phyloP scores from a whole-genome alignment of 2,113 vertebrate species.

The Myotis lucifugus region DNA sequence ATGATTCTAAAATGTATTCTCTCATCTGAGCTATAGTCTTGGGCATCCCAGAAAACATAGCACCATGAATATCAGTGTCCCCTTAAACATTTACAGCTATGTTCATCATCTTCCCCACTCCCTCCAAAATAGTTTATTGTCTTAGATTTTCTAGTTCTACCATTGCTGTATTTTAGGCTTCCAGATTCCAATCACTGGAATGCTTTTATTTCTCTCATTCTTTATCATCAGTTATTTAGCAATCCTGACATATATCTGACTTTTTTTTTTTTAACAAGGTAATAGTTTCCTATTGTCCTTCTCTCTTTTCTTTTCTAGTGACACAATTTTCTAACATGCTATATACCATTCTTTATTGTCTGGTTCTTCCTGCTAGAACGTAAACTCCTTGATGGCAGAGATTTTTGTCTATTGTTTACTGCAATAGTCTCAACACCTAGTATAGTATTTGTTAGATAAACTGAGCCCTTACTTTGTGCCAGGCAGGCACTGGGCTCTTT shows the following conservation, averaged over 20 bases:
- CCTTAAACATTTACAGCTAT: not conserved
- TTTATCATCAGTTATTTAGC: not conserved
- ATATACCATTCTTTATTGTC: not conserved
- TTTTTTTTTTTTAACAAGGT: not conserved
- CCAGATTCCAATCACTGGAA: not conserved
- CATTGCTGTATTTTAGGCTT: not conserved
- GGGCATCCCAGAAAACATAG: not conserved
- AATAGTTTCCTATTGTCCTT: not conserved
- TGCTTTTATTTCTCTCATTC: not conserved
- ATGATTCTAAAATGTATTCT: conserved; percentile 1
- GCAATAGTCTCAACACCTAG: not conserved
- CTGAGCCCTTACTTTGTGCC: not conserved
- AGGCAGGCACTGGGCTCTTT: not conserved
- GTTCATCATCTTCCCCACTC: not conserved
- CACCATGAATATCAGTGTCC: not conserved
- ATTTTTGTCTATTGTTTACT: conserved; percentile 16
- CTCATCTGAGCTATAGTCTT: conserved; percentile 5
- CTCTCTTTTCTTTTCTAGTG: not conserved
- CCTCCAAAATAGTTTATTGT: not conserved
- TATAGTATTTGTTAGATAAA: not conserved
- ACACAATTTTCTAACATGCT: not conserved
- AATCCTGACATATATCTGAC: not conserved
- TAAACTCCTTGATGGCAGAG: not conserved
- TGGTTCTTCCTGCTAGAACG: not conserved
- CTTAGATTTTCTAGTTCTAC: not conserved